Conservation (phyloP, 2,797 vertebrate genomes). For the Leucoraja ocellata region DNA sequence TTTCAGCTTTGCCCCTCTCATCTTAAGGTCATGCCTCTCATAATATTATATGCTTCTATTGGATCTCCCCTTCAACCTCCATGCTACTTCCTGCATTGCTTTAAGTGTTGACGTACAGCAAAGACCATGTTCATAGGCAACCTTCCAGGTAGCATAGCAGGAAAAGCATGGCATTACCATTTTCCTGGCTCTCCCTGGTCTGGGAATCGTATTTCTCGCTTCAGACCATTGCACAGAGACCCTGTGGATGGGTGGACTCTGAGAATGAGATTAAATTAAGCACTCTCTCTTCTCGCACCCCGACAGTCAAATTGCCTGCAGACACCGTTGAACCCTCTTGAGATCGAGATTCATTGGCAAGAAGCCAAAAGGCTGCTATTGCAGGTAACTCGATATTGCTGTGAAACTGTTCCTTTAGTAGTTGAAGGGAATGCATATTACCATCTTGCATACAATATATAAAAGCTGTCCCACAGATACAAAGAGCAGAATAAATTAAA, state of each 20-base stretch:
- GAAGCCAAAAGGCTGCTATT: not conserved
- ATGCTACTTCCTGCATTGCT: too few relatives aligned
- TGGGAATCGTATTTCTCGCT: not conserved
- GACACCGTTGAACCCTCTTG: not conserved
- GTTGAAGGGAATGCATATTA: not conserved
- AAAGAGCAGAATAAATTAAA: not conserved
- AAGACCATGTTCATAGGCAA: too few relatives aligned
- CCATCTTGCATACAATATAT: not conserved
- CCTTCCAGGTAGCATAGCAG: not conserved
- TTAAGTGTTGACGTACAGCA: too few relatives aligned
- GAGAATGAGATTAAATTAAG: not conserved
- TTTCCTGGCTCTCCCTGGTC: too few relatives aligned
- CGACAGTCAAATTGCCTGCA: not conserved
- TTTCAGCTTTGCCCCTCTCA: too few relatives aligned
- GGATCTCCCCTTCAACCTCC: too few relatives aligned
- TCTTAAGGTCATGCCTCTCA: too few relatives aligned
- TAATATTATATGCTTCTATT: too few relatives aligned
- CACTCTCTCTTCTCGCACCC: too few relatives aligned
- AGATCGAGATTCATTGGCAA: not conserved
- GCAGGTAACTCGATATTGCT: not conserved
- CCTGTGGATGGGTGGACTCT: not conserved
- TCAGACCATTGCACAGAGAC: not conserved
- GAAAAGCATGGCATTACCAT: not conserved
- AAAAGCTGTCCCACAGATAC: not conserved
- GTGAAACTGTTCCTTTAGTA: not conserved